phyloP scores from a whole-genome alignment of 1,140 invertebrate species.

The Calycopis cecrops region DNA sequence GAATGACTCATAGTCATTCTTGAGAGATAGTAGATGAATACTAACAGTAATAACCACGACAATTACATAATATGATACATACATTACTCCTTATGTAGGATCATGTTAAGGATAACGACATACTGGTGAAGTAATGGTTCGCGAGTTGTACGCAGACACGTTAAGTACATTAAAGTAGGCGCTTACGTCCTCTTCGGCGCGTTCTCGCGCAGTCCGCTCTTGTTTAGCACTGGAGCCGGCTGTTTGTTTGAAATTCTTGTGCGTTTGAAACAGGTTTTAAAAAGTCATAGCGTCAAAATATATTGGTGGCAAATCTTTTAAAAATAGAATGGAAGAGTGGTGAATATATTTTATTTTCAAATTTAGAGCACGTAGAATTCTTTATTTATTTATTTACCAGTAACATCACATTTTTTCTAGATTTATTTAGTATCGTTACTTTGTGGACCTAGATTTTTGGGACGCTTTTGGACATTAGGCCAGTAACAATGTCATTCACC shows the following conservation, averaged over 20 bases:
- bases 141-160: background rate
- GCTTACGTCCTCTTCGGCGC: background rate
- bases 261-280: constrained; percentile 9
- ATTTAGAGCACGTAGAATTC: constrained; percentile 9
- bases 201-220: constrained; percentile 11
- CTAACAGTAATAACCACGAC: too few relatives aligned
- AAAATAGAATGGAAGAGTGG: constrained; percentile 25
- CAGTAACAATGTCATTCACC: constrained; percentile 58
- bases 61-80: background rate
- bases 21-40: too few relatives aligned
- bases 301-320: background rate
- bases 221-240: constrained; percentile 12
- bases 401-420: constrained; percentile 38
- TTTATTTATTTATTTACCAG: constrained; percentile 22
- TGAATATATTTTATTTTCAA: constrained; percentile 17
- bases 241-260: constrained; percentile 17
- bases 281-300: constrained; percentile 15
- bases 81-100: background rate
- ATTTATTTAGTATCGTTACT: constrained; percentile 38
- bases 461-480: constrained; percentile 14
- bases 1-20: too few relatives aligned
- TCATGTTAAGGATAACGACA: constrained; percentile 5
- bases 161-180: too few relatives aligned
- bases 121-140: background rate
- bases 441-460: constrained; percentile 34